A percentile compares a stretch with the other conserved stretches of the same genome.
phyloP scores from a whole-genome alignment of 1,140 invertebrate genomes.

The Megalopta genalis region DNA sequence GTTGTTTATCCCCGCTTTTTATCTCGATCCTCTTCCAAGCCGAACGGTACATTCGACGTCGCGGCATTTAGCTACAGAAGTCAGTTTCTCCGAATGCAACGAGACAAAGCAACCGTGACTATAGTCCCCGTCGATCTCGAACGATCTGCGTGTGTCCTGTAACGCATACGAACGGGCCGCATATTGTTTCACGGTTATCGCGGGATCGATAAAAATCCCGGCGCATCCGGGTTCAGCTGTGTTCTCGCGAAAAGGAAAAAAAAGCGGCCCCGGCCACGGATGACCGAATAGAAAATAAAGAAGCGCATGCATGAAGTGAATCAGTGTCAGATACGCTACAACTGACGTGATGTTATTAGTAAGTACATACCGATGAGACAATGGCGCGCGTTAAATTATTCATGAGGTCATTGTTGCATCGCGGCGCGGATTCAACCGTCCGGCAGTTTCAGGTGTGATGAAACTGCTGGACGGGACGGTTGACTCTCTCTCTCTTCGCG shows the following conservation, averaged over 20 bases:
- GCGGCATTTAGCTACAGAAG: not conserved
- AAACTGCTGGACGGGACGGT: conserved; percentile 14
- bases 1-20: not conserved
- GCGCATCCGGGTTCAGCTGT: conserved; percentile 17
- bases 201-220: conserved; percentile 30
- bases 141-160: not conserved
- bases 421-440: conserved; percentile 40
- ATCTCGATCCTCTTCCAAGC: not conserved
- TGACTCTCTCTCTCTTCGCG: conserved; percentile 1
- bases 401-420: conserved; percentile 55
- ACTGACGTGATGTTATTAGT: conserved; percentile 53
- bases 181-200: conserved; percentile 2
- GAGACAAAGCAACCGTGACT: not conserved
- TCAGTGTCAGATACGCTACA: conserved; percentile 47
- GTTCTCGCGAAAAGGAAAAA: not conserved
- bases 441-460: conserved; percentile 25
- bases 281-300: conserved; percentile 29
- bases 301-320: conserved; percentile 35
- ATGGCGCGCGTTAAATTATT: conserved; percentile 61
- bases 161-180: not conserved
- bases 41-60: not conserved
- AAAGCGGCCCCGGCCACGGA: conserved; percentile 17
- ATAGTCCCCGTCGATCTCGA: not conserved
- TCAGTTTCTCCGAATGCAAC: not conserved
- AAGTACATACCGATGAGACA: conserved; percentile 51